Percentiles rank a stretch among this genome's conserved stretches.
Conservation (phyloP, 2,113 vertebrate species). For the Cheilinus undulatus region DNA sequence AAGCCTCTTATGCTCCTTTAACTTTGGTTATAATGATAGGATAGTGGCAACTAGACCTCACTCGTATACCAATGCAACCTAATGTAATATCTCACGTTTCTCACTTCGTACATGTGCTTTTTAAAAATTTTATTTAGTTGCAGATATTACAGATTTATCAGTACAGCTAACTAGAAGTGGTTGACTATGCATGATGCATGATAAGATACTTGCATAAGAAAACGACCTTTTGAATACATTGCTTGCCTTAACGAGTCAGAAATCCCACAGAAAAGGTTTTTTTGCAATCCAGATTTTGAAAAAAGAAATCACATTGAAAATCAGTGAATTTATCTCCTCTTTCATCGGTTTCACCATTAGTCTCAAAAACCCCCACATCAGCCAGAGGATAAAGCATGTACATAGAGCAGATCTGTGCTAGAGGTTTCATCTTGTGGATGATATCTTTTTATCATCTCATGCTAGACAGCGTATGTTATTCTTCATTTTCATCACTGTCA, state of each 20-base stretch:
- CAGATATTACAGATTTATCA: too few species aligned
- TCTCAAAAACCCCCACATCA: neutral
- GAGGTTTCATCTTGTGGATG: conserved; percentile 48
- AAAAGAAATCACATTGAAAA: neutral
- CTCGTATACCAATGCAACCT: too few species aligned
- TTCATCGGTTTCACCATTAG: neutral
- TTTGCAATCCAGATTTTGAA: neutral
- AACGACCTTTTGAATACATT: neutral
- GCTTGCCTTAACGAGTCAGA: neutral
- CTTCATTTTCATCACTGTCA: conserved; percentile 74
- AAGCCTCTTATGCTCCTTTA: too few species aligned
- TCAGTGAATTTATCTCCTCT: neutral
- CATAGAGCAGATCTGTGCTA: conserved; percentile 14
- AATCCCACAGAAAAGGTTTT: neutral
- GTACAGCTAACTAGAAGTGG: neutral
- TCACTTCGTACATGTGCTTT: too few species aligned
- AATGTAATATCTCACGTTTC: too few species aligned
- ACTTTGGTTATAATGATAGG: too few species aligned
- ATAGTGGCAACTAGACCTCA: too few species aligned
- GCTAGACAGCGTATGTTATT: conserved; percentile 70
- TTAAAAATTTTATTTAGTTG: too few species aligned
- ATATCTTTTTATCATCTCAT: conserved; percentile 72
- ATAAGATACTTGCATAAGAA: neutral
- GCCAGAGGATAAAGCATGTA: neutral
- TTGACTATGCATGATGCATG: neutral